These are phyloP conservation scores for Phylloscopus trochilus DNA, from an alignment of 2,113 vertebrate genomes.

Conservation along the genomic window DNA sequence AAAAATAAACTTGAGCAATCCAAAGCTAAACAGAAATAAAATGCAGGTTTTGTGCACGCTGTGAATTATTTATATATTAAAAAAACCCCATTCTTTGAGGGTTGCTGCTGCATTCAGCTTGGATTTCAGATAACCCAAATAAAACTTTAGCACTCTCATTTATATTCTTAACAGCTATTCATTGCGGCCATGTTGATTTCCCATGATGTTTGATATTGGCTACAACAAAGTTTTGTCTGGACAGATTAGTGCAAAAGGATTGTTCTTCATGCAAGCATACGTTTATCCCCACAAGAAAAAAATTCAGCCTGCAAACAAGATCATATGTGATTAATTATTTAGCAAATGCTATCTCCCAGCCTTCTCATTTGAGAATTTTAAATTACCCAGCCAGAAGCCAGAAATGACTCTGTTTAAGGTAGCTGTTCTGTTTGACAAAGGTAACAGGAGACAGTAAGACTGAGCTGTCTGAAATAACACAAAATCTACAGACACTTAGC, in stretches of 20 bases:
- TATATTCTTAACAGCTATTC: slow-evolving; percentile 34
- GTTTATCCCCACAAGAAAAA: slow-evolving; percentile 18
- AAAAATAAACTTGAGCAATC: not conserved
- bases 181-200: slow-evolving; percentile 52
- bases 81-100: not conserved
- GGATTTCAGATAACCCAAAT: slow-evolving; percentile 2
- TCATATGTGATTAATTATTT: slow-evolving; percentile 38
- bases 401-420: not conserved
- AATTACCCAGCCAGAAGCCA: not conserved
- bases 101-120: not conserved
- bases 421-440: not conserved
- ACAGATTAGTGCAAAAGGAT: not conserved
- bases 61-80: slow-evolving; percentile 26
- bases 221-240: slow-evolving; percentile 34
- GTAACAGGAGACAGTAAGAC: not conserved
- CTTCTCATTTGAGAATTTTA: slow-evolving; percentile 19
- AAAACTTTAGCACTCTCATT: not conserved
- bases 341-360: not conserved
- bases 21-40: slow-evolving; percentile 36
- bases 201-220: slow-evolving; percentile 36
- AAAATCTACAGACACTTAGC: not conserved
- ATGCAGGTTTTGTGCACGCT: not conserved
- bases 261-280: not conserved
- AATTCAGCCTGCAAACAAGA: not conserved
- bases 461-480: not conserved